A percentile compares a stretch with the other conserved stretches of the same genome.
Conservation (phyloP, 2,113 vertebrate genomes). For the Corythornis cristatus region DNA sequence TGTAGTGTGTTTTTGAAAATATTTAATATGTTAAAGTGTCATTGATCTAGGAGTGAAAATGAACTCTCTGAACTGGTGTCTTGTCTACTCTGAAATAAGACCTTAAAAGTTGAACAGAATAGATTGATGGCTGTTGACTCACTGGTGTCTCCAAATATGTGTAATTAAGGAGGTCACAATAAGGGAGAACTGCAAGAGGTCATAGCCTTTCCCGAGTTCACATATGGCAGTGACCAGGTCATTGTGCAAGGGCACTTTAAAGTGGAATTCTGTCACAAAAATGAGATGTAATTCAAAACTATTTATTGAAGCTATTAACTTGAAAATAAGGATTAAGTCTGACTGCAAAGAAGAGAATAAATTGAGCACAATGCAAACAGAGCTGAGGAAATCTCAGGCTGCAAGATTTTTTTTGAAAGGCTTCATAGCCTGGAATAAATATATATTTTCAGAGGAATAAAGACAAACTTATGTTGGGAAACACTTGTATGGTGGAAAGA, state of each 20-base stretch:
- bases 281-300: background rate
- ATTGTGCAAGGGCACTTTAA: background rate
- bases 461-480: background rate
- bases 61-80: background rate
- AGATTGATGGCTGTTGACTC: background rate
- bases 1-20: background rate
- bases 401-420: background rate
- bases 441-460: background rate
- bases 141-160: background rate
- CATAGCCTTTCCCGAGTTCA: background rate
- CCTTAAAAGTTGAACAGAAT: background rate
- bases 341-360: background rate
- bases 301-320: background rate
- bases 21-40: background rate
- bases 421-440: background rate
- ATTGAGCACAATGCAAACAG: background rate
- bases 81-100: background rate
- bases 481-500: background rate
- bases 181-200: background rate
- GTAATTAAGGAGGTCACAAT: background rate
- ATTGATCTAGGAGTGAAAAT: constrained; percentile 1
- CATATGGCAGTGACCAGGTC: background rate
- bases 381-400: background rate
- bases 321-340: background rate
- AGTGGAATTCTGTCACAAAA: background rate